Evolutionary conservation across 2,113 vertebrate genomes (phyloP).

Genomic region (Alouatta palliata): DNA sequence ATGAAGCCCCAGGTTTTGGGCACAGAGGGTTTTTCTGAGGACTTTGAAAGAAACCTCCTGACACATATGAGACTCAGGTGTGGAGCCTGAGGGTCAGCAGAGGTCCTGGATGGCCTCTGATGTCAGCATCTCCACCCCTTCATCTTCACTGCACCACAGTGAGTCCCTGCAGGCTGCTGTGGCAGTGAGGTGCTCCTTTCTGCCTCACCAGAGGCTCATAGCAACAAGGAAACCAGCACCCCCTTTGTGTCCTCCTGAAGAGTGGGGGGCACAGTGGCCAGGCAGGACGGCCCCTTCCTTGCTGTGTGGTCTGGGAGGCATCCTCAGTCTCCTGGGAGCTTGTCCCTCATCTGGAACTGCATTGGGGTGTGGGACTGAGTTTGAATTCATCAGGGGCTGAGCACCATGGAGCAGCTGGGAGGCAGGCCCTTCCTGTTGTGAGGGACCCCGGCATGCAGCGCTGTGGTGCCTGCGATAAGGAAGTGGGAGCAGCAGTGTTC

Average conservation of each 20-base stretch:
- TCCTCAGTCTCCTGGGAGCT: not conserved
- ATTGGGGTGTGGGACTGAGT: not conserved
- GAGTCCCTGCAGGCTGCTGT: not conserved
- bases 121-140: too few relatives aligned
- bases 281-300: not conserved
- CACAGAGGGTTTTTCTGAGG: not conserved
- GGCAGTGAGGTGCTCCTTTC: accelerated
- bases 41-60: not conserved
- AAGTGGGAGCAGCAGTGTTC: not conserved
- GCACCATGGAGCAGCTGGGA: not conserved
- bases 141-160: accelerated
- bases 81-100: too few relatives aligned
- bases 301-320: not conserved
- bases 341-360: not conserved
- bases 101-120: not conserved
- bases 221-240: not conserved
- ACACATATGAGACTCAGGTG: too few relatives aligned
- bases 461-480: not conserved
- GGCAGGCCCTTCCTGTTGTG: not conserved
- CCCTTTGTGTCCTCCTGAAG: not conserved
- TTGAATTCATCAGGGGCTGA: not conserved
- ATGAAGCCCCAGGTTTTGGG: not conserved
- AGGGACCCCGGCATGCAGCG: accelerated
- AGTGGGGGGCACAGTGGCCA: not conserved
- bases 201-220: accelerated